Evolutionary conservation across 2,797 vertebrate species (phyloP), one percentile per base, ranked within the genome.

Genomic region (Anas acuta): DNA sequence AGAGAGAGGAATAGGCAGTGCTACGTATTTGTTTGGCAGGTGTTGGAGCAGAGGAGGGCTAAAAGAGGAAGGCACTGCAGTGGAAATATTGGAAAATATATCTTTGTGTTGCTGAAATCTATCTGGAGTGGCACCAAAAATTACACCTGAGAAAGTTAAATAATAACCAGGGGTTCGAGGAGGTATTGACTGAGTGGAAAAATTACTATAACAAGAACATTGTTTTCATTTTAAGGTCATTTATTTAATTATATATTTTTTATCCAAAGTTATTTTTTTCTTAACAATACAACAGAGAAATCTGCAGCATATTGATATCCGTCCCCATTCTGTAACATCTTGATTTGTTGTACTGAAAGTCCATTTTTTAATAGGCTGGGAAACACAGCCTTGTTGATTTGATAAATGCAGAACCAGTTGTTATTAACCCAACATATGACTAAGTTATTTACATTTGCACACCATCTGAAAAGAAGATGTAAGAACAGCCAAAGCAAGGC

Each of bases 131-230:
- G 53, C 53, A 54, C 53, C 30, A 54, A 30, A 30, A 54, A 54
- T 30, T 10, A 30, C 28, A 54, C 53, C 28, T 18, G 53, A 54
- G 28, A 30, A 17, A 54, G 53, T 32, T 54, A 30, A 32, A 18
- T 54, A 30, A 18, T 30, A 54, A 54, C 16, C 16, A 19, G 14
- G 41, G 13, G 8, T 21, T 33, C 0, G 5, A 53, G 45, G 54
- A 69, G 51, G 35, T 11, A 58, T 3, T 1, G 0, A 6, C 32
- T 3, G 6, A 22, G 26, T 60, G 18, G 22, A 85, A 76, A 60
- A 53, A 32, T 32, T 43, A 32, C 64, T 60, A 32, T 43, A 33
- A 23, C 25, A 61, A 75, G 62, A 67, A 43, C 13, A 5, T 26
- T 2, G 11, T 43, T 60, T 11, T 32, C 20, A 11, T 8, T 45